These are phyloP conservation scores for Paramisgurnus dabryanus DNA, from an alignment of 2,113 vertebrate genomes.

Conservation along the genomic window DNA sequence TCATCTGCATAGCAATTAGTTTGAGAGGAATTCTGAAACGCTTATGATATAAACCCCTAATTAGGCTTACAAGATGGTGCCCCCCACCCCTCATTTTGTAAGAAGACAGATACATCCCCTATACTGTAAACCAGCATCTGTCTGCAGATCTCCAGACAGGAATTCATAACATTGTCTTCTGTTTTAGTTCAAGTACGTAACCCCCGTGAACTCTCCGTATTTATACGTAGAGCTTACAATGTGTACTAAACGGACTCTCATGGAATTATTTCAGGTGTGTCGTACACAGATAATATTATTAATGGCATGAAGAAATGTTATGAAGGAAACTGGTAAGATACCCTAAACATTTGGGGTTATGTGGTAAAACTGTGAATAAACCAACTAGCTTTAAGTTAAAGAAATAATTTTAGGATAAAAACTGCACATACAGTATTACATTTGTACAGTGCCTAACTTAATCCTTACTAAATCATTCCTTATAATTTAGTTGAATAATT, in stretches of 20 bases:
- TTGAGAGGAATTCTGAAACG: slow-evolving; percentile 18
- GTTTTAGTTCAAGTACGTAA: slow-evolving; percentile 15
- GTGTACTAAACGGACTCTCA: slow-evolving; percentile 12
- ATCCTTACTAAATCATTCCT: slow-evolving; percentile 25
- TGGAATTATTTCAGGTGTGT: slow-evolving; percentile 12
- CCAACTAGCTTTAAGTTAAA: too few species aligned
- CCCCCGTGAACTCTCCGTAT: slow-evolving; percentile 13
- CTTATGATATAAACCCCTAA: slow-evolving; percentile 26
- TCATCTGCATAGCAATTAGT: slow-evolving; percentile 61
- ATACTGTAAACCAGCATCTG: slow-evolving; percentile 36
- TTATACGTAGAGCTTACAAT: slow-evolving; percentile 21
- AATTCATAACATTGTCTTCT: slow-evolving; percentile 28
- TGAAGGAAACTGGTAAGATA: background rate
- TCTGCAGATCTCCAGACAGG: slow-evolving; percentile 30
- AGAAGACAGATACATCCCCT: slow-evolving; percentile 23
- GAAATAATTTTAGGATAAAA: too few species aligned
- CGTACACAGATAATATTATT: slow-evolving; percentile 5
- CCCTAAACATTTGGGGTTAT: background rate
- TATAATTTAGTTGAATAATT: too few species aligned
- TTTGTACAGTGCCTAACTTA: slow-evolving; percentile 6
- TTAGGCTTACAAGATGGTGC: slow-evolving; percentile 35
- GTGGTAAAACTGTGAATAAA: too few species aligned
- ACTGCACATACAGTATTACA: too few species aligned
- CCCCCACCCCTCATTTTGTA: slow-evolving; percentile 1
- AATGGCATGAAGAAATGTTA: background rate